phyloP scores from a whole-genome alignment of 2,797 vertebrate species.

The Brotula barbata region DNA sequence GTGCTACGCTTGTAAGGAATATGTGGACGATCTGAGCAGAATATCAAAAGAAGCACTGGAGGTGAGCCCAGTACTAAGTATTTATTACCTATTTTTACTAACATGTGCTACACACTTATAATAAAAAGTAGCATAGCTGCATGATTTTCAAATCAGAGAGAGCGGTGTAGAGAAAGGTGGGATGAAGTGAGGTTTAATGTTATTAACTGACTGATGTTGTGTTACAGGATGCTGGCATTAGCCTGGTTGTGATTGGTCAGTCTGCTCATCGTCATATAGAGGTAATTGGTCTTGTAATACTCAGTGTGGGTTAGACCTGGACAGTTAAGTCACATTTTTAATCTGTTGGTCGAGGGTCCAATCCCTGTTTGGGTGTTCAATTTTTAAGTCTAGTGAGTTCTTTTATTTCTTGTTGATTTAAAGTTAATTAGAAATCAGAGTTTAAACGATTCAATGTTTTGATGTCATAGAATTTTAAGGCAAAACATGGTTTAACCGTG shows the following conservation, averaged over 20 bases:
- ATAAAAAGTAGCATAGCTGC: background rate
- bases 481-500: no score
- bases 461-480: no score
- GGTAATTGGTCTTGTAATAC: slow-evolving; percentile 67
- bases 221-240: slow-evolving; percentile 84
- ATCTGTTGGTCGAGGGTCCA: no score
- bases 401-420: no score
- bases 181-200: background rate
- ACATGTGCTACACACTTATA: background rate
- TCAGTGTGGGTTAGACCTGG: no score
- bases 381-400: no score
- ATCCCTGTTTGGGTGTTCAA: no score
- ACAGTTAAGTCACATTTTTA: background rate
- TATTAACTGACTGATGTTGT: background rate
- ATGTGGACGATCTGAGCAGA: slow-evolving; percentile 92
- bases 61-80: slow-evolving; percentile 70
- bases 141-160: background rate
- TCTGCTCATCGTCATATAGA: slow-evolving; percentile 87
- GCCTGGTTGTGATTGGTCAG: slow-evolving; percentile 92
- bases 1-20: slow-evolving; percentile 93
- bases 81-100: no score
- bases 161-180: background rate
- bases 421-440: no score
- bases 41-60: slow-evolving; percentile 80
- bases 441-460: no score